phyloP scores from a whole-genome alignment of 1,140 invertebrate species.

The Trichonephila clavata region DNA sequence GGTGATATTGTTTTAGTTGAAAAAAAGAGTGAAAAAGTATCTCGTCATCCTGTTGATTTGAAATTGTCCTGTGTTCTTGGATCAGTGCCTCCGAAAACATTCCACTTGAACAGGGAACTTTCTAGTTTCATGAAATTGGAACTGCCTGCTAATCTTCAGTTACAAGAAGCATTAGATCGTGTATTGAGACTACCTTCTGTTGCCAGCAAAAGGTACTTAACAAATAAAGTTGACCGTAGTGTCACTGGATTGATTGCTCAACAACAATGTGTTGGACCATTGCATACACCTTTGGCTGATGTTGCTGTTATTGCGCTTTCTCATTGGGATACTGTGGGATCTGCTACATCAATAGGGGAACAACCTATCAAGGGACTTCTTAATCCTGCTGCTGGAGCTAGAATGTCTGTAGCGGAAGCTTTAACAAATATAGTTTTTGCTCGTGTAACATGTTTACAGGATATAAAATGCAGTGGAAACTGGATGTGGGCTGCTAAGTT shows the following conservation, averaged over 20 bases:
- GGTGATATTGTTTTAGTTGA: slow-evolving; percentile 85
- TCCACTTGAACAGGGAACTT: slow-evolving; percentile 78
- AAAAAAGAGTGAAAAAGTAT: slow-evolving; percentile 74
- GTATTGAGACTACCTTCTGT: slow-evolving; percentile 95
- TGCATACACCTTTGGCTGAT: slow-evolving; percentile 97
- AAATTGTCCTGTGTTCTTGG: slow-evolving; percentile 94
- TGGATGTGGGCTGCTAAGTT: slow-evolving; percentile 99
- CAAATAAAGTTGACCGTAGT: slow-evolving; percentile 96
- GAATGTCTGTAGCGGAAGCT: slow-evolving; percentile 96
- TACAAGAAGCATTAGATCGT: slow-evolving; percentile 87
- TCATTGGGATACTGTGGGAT: slow-evolving; percentile 85
- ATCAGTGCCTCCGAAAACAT: slow-evolving; percentile 90
- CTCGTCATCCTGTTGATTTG: slow-evolving; percentile 89
- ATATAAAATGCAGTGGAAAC: slow-evolving; percentile 98
- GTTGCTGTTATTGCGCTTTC: slow-evolving; percentile 95
- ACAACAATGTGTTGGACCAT: slow-evolving; percentile 97
- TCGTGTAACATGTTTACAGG: slow-evolving; percentile 89
- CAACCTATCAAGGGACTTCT: slow-evolving; percentile 97
- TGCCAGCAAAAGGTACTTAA: slow-evolving; percentile 96
- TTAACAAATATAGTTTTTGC: slow-evolving; percentile 98
- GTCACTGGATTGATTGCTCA: slow-evolving; percentile 97
- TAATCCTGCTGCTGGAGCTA: slow-evolving; percentile 89
- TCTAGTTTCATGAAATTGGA: slow-evolving; percentile 80
- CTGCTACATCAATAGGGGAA: slow-evolving; percentile 96
- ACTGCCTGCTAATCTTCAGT: slow-evolving; percentile 84